Conservation (phyloP, 2,797 vertebrate species). For the Cyclura pinguis region DNA sequence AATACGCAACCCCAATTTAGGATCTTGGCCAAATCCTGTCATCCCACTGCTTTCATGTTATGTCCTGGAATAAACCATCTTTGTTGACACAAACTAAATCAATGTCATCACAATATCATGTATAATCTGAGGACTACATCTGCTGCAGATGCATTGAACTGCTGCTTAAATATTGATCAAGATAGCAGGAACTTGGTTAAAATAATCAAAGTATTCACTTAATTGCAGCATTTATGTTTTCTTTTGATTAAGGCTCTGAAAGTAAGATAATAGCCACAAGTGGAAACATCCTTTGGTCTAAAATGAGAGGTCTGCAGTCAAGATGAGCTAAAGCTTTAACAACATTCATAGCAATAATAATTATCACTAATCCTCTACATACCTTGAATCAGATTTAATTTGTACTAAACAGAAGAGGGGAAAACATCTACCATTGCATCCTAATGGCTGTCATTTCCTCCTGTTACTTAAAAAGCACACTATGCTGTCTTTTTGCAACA, state of each 20-base stretch:
- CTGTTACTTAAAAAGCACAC: constrained; percentile 72
- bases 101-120: not conserved
- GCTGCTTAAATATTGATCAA: constrained; percentile 43
- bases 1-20: too few species aligned
- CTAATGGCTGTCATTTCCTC: constrained; percentile 74
- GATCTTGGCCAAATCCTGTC: too few species aligned
- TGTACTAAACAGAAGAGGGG: constrained; percentile 66
- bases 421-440: constrained; percentile 67
- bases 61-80: not conserved
- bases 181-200: constrained; percentile 36
- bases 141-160: constrained; percentile 31
- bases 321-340: constrained; percentile 58
- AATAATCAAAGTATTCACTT: constrained; percentile 35
- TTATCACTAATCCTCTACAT: constrained; percentile 15
- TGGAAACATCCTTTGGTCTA: constrained; percentile 33
- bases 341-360: constrained; percentile 63
- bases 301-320: constrained; percentile 54
- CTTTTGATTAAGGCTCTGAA: constrained; percentile 47
- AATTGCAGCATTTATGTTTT: not conserved
- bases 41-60: not conserved
- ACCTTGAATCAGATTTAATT: constrained; percentile 72
- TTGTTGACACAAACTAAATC: constrained; percentile 12
- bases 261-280: constrained; percentile 43
- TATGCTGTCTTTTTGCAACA: constrained; percentile 58
- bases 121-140: not conserved